phyloP scores from a whole-genome alignment of 1,140 invertebrate species.

The Panulirus ornatus region DNA sequence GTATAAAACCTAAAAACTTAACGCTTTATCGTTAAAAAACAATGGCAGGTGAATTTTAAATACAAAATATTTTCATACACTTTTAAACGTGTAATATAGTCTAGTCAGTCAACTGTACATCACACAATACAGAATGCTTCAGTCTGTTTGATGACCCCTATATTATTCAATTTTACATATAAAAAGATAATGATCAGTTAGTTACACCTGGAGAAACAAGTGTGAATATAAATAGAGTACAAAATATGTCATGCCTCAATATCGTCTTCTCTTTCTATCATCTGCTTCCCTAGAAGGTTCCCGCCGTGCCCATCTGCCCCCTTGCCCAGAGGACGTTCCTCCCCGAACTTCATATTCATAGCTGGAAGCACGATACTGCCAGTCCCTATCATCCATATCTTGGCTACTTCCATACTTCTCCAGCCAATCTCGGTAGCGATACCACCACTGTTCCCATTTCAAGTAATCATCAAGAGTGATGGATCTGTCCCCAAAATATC shows the following conservation, averaged over 20 bases:
- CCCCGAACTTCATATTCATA: constrained; percentile 63
- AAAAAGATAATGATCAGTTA: background rate
- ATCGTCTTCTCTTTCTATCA: constrained; percentile 66
- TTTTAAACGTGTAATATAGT: too few species aligned
- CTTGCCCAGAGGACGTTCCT: background rate
- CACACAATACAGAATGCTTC: too few species aligned
- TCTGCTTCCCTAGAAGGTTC: constrained; percentile 62
- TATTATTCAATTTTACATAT: too few species aligned
- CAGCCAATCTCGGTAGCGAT: constrained; percentile 93
- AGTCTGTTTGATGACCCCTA: too few species aligned
- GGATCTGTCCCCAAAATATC: constrained; percentile 85
- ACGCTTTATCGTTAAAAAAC: background rate
- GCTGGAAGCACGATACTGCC: constrained; percentile 57
- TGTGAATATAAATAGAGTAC: background rate
- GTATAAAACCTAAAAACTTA: background rate
- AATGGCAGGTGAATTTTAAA: too few species aligned
- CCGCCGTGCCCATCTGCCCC: constrained; percentile 49
- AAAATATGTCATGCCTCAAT: background rate
- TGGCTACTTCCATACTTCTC: constrained; percentile 82
- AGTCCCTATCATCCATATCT: constrained; percentile 58
- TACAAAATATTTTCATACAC: too few species aligned
- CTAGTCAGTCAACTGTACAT: too few species aligned
- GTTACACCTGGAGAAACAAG: too few species aligned
- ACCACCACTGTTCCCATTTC: constrained; percentile 97
- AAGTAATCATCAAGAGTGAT: constrained; percentile 89